Conservation (phyloP, 35 echinoderm and acorn worm species). For the Strongylocentrotus purpuratus region DNA sequence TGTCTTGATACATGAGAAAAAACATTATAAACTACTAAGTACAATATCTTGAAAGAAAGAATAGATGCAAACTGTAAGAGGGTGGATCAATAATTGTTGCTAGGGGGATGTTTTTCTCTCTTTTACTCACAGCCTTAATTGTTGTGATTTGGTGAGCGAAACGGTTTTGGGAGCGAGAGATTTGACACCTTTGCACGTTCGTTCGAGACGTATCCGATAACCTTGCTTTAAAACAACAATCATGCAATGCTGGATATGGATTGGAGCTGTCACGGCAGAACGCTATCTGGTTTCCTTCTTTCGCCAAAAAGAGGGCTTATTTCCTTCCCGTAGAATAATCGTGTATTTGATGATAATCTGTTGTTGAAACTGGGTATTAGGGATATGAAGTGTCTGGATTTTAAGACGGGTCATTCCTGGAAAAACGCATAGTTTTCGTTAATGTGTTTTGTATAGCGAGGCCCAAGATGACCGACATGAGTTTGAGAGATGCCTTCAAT, state of each 20-base stretch:
- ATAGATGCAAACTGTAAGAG: not conserved
- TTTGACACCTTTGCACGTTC: not conserved
- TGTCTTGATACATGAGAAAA: not conserved
- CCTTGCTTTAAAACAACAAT: not conserved
- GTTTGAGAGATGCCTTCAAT: not conserved
- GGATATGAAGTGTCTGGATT: not conserved
- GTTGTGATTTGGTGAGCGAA: conserved; percentile 1
- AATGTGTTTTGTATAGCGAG: not conserved
- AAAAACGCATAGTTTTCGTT: not conserved
- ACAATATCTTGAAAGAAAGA: too few relatives aligned
- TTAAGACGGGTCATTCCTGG: not conserved
- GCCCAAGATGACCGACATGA: not conserved
- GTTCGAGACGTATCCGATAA: not conserved
- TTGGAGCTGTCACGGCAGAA: not conserved
- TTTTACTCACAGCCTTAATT: not conserved
- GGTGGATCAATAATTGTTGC: not conserved
- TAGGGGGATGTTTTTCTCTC: not conserved
- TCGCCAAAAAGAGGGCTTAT: not conserved
- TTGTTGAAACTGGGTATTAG: not conserved
- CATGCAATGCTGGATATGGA: not conserved
- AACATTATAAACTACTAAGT: not conserved
- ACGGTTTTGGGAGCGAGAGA: not conserved
- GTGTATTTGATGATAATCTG: not conserved
- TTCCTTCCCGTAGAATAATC: not conserved
- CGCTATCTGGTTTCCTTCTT: not conserved